Conservation (phyloP, 2,888 invertebrate genomes). For the Marasmarcha lunaedactyla region DNA sequence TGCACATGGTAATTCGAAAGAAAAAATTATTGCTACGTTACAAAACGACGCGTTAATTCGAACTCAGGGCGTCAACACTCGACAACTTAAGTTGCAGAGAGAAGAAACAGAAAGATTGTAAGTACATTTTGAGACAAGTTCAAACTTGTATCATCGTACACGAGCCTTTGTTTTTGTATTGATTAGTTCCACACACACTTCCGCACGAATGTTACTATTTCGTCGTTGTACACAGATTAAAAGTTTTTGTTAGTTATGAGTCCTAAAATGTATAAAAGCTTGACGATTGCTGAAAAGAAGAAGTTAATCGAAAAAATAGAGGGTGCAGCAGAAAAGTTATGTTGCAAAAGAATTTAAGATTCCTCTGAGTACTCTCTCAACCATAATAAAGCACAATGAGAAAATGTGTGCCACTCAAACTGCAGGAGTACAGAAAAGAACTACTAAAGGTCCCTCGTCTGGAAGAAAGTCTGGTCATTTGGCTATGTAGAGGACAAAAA, state of each 20-base stretch:
- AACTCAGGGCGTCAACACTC: constrained; percentile 14
- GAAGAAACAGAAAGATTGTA: no score
- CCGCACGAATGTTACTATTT: constrained; percentile 5
- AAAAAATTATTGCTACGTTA: constrained; percentile 9
- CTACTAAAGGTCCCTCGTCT: constrained; percentile 15
- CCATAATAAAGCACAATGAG: constrained; percentile 15
- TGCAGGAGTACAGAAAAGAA: constrained; percentile 16
- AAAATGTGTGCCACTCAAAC: constrained; percentile 14
- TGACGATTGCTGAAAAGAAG: constrained; percentile 14
- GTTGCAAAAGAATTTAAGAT: constrained; percentile 9
- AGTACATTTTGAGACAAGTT: no score
- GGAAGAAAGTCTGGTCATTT: constrained; percentile 17
- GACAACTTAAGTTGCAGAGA: constrained; percentile 12
- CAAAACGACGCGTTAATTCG: constrained; percentile 16
- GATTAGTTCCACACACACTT: neutral
- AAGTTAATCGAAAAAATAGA: no score
- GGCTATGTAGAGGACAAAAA: constrained; percentile 18
- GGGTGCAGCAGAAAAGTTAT: constrained; percentile 14
- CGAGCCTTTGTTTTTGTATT: constrained; percentile 7
- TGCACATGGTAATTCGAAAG: constrained; percentile 10
- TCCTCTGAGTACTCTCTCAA: constrained; percentile 12
- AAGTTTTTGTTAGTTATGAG: constrained; percentile 13
- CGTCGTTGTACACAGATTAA: constrained; percentile 10
- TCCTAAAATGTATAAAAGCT: constrained; percentile 12
- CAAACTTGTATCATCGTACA: no score